Evolutionary conservation across 2,888 invertebrate species (phyloP).

Genomic region (Eristalis tenax): DNA sequence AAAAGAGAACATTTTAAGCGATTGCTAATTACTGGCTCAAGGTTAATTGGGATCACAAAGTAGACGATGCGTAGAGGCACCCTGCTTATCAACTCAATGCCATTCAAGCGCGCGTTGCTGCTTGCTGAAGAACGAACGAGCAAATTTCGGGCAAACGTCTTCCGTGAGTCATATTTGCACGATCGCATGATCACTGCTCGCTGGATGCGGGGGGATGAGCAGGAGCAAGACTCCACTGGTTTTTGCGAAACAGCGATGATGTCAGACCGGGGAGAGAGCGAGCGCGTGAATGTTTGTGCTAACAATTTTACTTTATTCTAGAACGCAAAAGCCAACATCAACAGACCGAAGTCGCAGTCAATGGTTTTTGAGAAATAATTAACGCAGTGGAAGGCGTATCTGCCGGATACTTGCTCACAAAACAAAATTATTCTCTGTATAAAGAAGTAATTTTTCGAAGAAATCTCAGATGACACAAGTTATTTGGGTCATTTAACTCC

Average conservation of each 20-base stretch:
- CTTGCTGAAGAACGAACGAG: neutral
- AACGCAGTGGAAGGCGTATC: constrained; percentile 22
- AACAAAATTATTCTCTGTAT: neutral
- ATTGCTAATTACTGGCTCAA: constrained; percentile 66
- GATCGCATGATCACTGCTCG: constrained; percentile 52
- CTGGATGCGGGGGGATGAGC: neutral
- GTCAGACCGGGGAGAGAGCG: constrained; percentile 43
- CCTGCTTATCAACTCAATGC: constrained; percentile 13
- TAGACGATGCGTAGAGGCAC: constrained; percentile 18
- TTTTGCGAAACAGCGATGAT: constrained; percentile 48
- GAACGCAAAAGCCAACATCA: constrained; percentile 18
- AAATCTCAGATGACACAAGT: neutral
- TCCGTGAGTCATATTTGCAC: constrained; percentile 47
- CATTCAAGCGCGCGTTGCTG: neutral
- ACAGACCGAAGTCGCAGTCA: constrained; percentile 4
- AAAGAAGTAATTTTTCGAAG: neutral
- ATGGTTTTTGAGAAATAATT: constrained; percentile 30
- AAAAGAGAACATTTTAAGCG: constrained; percentile 23
- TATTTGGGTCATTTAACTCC: constrained; percentile 4
- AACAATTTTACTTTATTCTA: constrained; percentile 24
- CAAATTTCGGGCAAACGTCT: constrained; percentile 36
- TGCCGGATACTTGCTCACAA: constrained; percentile 10
- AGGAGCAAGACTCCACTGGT: neutral
- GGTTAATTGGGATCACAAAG: constrained; percentile 65
- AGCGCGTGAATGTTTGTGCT: constrained; percentile 29